These are phyloP conservation scores for Chaetoderma sp. DNA, from an alignment of 2,888 invertebrate genomes.

Conservation along the genomic window DNA sequence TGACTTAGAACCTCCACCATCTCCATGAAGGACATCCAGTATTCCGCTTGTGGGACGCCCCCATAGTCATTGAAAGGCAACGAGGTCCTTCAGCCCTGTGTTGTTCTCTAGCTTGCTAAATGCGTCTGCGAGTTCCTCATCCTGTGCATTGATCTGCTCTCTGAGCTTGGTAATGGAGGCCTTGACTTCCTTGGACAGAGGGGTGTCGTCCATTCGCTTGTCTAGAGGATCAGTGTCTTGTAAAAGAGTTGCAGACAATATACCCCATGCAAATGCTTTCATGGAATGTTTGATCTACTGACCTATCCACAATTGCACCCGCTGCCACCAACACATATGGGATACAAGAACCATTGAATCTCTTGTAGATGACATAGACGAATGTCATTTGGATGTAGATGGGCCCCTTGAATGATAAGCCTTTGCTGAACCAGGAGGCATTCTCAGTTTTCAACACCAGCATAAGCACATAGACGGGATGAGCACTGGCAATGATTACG, in stretches of 20 bases:
- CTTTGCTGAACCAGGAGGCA: not conserved
- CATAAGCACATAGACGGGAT: not conserved
- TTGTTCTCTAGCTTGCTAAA: not conserved
- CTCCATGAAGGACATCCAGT: not conserved
- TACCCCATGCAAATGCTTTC: not conserved
- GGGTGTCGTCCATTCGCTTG: not conserved
- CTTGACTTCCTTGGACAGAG: too few species aligned
- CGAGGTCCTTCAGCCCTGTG: not conserved
- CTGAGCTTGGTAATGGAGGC: not conserved
- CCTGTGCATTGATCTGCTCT: too few species aligned
- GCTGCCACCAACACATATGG: constrained; percentile 3
- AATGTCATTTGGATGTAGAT: constrained; percentile 1
- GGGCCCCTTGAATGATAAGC: not conserved
- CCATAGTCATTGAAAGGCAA: not conserved
- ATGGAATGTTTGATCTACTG: not conserved
- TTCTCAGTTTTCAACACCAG: not conserved
- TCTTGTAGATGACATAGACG: not conserved
- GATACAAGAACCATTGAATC: not conserved
- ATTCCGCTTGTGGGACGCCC: not conserved
- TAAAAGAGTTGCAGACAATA: not conserved
- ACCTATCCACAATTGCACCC: not conserved
- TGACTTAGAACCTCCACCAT: too few species aligned
- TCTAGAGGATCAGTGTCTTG: not conserved
- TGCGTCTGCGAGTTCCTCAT: not conserved
- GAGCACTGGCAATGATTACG: not conserved